These are phyloP conservation scores for Drosophila nr. medialis DNA, from an alignment of 2,888 invertebrate species.

Conservation along the genomic window DNA sequence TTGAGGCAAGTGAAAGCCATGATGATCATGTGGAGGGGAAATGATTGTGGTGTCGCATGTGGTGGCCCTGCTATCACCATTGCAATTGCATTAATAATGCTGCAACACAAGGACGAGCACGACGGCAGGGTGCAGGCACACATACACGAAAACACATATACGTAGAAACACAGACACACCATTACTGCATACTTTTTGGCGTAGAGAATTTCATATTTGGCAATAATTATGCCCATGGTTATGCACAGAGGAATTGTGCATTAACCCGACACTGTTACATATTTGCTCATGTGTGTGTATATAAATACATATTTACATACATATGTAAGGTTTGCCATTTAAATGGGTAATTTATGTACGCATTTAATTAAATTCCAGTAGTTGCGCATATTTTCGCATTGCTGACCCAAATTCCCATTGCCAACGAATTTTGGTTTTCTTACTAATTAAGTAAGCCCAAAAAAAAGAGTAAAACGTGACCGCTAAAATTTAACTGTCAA, in stretches of 20 bases:
- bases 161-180: not conserved
- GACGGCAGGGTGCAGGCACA: constrained; percentile 21
- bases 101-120: constrained; percentile 35
- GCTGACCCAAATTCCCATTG: constrained; percentile 59
- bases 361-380: constrained; percentile 80
- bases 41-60: constrained; percentile 49
- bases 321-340: constrained; percentile 56
- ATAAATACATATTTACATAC: not conserved
- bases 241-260: constrained; percentile 8
- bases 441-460: constrained; percentile 58
- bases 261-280: constrained; percentile 15
- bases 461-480: constrained; percentile 3
- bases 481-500: constrained; percentile 57
- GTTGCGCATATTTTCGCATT: constrained; percentile 53
- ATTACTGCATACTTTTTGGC: constrained; percentile 64
- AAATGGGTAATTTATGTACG: constrained; percentile 75
- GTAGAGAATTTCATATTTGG: constrained; percentile 71
- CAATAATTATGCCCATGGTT: constrained; percentile 65
- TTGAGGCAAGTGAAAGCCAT: constrained; percentile 13
- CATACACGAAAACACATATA: constrained; percentile 2
- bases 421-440: constrained; percentile 30
- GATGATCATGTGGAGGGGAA: constrained; percentile 20
- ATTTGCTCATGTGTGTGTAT: constrained; percentile 8
- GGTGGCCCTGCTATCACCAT: constrained; percentile 38
- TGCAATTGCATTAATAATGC: constrained; percentile 72